phyloP scores from a whole-genome alignment of 2,797 vertebrate genomes.

The Brotula barbata region DNA sequence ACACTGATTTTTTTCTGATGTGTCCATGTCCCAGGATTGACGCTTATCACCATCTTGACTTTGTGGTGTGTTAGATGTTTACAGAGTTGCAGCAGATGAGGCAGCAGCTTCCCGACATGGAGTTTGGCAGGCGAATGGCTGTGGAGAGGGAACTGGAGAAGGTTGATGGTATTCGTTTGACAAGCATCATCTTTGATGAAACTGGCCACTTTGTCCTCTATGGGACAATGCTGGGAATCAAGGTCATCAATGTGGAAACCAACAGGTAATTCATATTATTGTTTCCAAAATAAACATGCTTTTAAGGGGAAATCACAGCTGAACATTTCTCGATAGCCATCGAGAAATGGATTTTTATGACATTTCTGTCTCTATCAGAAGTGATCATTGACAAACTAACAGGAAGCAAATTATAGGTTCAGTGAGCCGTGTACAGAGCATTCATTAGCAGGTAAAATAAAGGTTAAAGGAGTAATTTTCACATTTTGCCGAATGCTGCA shows the following conservation, averaged over 20 bases:
- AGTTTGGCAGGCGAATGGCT: conserved; percentile 97
- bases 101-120: conserved; percentile 98
- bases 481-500: too few relatives aligned
- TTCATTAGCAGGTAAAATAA: too few relatives aligned
- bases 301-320: too few relatives aligned
- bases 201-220: conserved; percentile 98
- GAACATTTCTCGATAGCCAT: too few relatives aligned
- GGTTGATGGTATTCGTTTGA: conserved; percentile 91
- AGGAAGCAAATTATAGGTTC: too few relatives aligned
- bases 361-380: too few relatives aligned
- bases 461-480: too few relatives aligned
- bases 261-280: conserved; percentile 80
- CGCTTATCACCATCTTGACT: neutral
- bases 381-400: too few relatives aligned
- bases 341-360: too few relatives aligned
- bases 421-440: too few relatives aligned
- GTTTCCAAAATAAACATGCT: too few relatives aligned
- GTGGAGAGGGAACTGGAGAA: conserved; percentile 96
- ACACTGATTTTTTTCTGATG: neutral
- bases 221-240: conserved; percentile 98
- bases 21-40: rapidly evolving
- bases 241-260: conserved; percentile 98
- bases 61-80: conserved; percentile 86
- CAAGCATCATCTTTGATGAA: conserved; percentile 97
- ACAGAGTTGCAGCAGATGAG: conserved; percentile 99